Conservation (phyloP, 2,113 vertebrate genomes). For the Cynopterus brachyotis region DNA sequence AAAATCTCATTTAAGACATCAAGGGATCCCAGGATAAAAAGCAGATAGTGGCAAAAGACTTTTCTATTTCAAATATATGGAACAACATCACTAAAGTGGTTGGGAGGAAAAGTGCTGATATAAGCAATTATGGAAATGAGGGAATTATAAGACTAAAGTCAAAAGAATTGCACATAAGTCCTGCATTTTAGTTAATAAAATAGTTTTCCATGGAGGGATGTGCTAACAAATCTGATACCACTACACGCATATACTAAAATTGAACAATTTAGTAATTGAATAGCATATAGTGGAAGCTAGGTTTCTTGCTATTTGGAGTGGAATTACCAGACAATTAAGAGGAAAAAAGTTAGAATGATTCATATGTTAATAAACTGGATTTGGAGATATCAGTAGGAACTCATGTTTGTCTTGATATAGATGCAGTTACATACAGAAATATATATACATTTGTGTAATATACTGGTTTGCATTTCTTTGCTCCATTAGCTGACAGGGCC, state of each 20-base stretch:
- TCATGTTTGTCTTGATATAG: background rate
- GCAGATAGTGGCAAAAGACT: background rate
- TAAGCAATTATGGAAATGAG: background rate
- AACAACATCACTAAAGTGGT: background rate
- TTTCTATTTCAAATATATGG: background rate
- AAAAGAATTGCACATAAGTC: background rate
- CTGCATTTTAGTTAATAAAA: background rate
- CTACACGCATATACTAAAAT: background rate
- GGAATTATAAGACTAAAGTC: background rate
- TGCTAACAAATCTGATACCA: background rate
- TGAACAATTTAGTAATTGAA: background rate
- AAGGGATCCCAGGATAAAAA: background rate
- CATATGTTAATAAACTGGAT: background rate
- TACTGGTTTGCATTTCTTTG: background rate
- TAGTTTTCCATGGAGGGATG: background rate
- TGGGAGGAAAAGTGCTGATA: background rate
- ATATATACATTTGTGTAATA: background rate
- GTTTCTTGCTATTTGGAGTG: background rate
- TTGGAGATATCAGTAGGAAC: background rate
- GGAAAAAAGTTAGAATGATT: background rate
- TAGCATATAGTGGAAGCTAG: background rate
- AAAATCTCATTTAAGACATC: background rate
- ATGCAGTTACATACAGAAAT: background rate
- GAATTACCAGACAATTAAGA: background rate
- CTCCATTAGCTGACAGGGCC: background rate